Conservation (phyloP, 1,140 invertebrate genomes). For the Pseudomyrmex cubaensis region DNA sequence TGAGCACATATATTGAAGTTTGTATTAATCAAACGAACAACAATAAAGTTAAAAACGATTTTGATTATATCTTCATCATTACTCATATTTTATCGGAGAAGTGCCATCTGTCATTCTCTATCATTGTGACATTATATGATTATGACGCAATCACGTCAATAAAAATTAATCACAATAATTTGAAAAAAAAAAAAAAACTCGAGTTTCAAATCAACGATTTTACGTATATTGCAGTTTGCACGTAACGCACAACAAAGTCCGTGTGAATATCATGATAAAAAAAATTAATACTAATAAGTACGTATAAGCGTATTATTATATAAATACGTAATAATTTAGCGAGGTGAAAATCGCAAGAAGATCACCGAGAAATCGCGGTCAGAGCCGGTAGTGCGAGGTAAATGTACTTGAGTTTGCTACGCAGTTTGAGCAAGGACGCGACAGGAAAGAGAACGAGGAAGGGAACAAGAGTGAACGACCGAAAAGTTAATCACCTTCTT, state of each 20-base stretch:
- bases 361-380: neutral
- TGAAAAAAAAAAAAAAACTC: neutral
- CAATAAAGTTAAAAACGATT: too few relatives aligned
- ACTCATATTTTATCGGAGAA: neutral
- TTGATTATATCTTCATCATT: slow-evolving; percentile 3
- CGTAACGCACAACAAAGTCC: neutral
- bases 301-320: neutral
- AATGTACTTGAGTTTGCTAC: slow-evolving; percentile 66
- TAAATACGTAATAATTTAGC: slow-evolving; percentile 16
- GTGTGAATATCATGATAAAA: too few relatives aligned
- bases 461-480: slow-evolving; percentile 66
- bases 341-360: neutral
- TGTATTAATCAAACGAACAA: too few relatives aligned
- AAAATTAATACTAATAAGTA: too few relatives aligned
- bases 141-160: neutral
- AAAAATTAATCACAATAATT: slow-evolving; percentile 15
- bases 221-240: slow-evolving; percentile 53
- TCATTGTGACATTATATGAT: neutral
- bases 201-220: neutral
- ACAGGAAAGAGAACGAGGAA: slow-evolving; percentile 27
- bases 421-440: slow-evolving; percentile 49
- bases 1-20: neutral
- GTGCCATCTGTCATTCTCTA: slow-evolving; percentile 4
- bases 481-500: slow-evolving; percentile 36
- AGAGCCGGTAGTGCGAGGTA: slow-evolving; percentile 51